phyloP scores from a whole-genome alignment of 2,888 invertebrate species.

The Scaptomyza reducta region DNA sequence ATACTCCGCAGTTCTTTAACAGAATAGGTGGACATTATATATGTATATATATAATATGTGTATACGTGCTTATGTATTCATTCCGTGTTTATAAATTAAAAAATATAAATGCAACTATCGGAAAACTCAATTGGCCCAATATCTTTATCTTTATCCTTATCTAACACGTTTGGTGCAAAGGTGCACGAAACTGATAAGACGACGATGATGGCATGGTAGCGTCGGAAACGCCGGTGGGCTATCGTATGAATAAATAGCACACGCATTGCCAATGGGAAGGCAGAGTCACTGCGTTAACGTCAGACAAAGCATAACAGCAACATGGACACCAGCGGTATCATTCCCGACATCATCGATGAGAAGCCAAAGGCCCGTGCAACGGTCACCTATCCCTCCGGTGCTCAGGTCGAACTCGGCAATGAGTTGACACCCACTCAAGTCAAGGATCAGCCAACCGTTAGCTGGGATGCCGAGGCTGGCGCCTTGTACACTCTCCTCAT shows the following conservation, averaged over 20 bases:
- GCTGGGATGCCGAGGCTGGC: constrained; percentile 75
- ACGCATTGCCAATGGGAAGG: constrained; percentile 4
- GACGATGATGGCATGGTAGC: constrained; percentile 12
- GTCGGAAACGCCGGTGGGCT: not conserved
- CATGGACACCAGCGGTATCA: constrained; percentile 78
- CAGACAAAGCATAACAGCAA: constrained; percentile 50
- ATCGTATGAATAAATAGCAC: constrained; percentile 58
- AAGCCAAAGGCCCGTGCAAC: constrained; percentile 68
- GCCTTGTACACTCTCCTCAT: constrained; percentile 81
- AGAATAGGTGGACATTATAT: constrained; percentile 20
- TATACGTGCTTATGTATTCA: constrained; percentile 1
- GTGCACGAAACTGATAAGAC: constrained; percentile 60
- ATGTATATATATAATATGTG: not conserved
- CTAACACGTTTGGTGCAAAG: constrained; percentile 46
- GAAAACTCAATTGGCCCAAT: constrained; percentile 32
- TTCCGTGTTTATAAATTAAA: constrained; percentile 44
- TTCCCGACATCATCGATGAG: constrained; percentile 79
- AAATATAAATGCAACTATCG: constrained; percentile 40
- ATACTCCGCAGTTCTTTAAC: constrained; percentile 81
- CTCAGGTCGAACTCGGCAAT: constrained; percentile 87
- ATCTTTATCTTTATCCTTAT: constrained; percentile 37
- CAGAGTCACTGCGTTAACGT: constrained; percentile 58
- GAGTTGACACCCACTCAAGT: constrained; percentile 89
- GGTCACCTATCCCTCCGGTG: constrained; percentile 82
- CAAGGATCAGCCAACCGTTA: constrained; percentile 80